These are phyloP conservation scores for Eilema sororculum DNA, from an alignment of 2,888 invertebrate species.

Conservation along the genomic window DNA sequence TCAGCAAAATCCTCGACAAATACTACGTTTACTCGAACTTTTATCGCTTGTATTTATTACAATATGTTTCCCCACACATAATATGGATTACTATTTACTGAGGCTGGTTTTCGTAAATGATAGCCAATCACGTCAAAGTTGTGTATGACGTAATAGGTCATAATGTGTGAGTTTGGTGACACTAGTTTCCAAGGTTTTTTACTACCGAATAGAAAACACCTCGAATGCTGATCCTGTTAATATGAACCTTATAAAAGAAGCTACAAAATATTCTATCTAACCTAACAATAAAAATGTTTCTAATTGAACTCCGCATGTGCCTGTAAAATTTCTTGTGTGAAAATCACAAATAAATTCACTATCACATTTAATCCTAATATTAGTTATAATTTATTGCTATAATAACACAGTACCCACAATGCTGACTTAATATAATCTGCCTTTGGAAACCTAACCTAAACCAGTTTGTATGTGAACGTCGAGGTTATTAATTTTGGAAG, in stretches of 20 bases:
- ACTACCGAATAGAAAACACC: not conserved
- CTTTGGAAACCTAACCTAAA: not conserved
- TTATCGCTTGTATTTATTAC: not conserved
- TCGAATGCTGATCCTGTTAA: too few relatives aligned
- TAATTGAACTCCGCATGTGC: not conserved
- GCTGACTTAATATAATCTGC: too few relatives aligned
- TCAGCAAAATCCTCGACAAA: not conserved
- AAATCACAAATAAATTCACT: not conserved
- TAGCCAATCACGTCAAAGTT: not conserved
- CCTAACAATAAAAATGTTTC: not conserved
- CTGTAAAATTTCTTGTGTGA: not conserved
- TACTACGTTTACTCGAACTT: conserved; percentile 11
- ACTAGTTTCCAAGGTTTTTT: not conserved
- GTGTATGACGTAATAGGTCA: not conserved
- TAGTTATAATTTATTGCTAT: too few relatives aligned
- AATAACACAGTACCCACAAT: too few relatives aligned
- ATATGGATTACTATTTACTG: not conserved
- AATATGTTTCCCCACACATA: not conserved
- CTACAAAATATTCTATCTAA: not conserved
- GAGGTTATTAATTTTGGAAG: not conserved
- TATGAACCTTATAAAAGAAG: too few relatives aligned
- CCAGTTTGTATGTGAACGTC: not conserved
- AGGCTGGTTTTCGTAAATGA: not conserved
- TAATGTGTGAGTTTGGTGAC: not conserved
- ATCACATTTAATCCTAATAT: too few relatives aligned